Base-by-base conservation (phyloP, 2,797 vertebrate species). In the Scomberomorus guttatus region DNA sequence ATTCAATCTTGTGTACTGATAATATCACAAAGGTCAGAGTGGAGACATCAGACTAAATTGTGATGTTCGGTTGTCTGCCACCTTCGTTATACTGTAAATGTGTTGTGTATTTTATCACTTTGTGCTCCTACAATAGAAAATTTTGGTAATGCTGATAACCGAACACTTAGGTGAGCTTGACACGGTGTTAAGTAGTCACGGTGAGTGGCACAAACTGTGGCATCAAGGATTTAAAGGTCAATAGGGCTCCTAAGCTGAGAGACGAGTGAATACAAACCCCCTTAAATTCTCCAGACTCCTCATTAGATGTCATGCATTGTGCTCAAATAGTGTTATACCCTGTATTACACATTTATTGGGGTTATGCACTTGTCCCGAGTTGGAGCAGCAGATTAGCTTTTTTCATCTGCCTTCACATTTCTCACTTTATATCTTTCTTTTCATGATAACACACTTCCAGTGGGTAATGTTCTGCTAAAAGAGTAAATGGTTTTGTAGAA, bases 211-310 rank as follows among this genome's bases (percentile, higher is more conserved):
- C 34, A 56, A 73, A 82, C 73, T 46, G 39, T 72, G 7, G 54
- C 65, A 70, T 85, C 73, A 62, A 65, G 72, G 87, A 92, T 89
- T 89, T 83, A 84, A 85, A 88, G 90, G 86, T 87, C 83, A 89
- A 29, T 18, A 42, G 80, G 79, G 70, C 69, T 56, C 59, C 72
- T 67, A 72, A 80, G 71, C 77, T 82, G 61, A 12, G 32, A 73
- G 32, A 79, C 37, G 51, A 79, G 78, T 62, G 72, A 80, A 85
- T 76, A 75, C 60, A 51, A 76, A 75, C 59, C 50, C 58, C 66
- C 74, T 66, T 69, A 34, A 77, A 69, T 73, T 81, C 87, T 87
- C 68, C 55, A 42, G 81, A 57, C 66, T 79, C 76, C 82, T 82
- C 67, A 81, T 90, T 90, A 83, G 80, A 39, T 70, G 60, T 81